Base-by-base conservation (phyloP, 2,113 vertebrate species). In the Ariopsis seemanni region DNA sequence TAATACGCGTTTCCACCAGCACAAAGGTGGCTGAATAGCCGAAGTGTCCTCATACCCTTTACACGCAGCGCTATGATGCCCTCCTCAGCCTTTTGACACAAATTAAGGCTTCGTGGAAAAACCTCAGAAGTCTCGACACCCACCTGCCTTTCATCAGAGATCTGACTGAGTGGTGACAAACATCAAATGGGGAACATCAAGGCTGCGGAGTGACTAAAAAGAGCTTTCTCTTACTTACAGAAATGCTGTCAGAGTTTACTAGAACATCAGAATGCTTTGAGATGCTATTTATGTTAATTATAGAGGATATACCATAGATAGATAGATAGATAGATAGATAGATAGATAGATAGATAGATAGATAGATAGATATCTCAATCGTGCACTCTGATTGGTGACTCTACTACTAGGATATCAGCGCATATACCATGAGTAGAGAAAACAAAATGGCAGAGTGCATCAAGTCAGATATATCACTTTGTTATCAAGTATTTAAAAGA, bases 1-100 rank as follows among this genome's bases (percentile, higher is more conserved):
- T 89, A 87, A 79, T 87, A 88, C 42, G 65, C 78, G 86, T 53
- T 80, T 89, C 71, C 60, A 89, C 82, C 34, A 30, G 1, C 14
- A 69, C 11, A 52, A 27, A 83, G 12, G 15, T 27, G 27, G 18
- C 42, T 17, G 22, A 27, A 65, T 7, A 25, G 22, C 42, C 1
- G 60, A 83, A 22, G 42, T 2, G 15, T 30, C 78, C 17, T 60
- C 84, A 20, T 34, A 58, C 53, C 72, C 27, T 57, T 3, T 17
- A 72, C n/a, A 58, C 8, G 18, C 30, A 15, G 53, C 75, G 12
- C 50, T 30, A 62, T 1, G 57, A 63, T 71, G 65, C 78, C 52
- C 30, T 82, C 9, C 25, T 55, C 11, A n/a, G 52, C 22, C 53
- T 57, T 72, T 27, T 86, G 85, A 72, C 77, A 82, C 30, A 20